These are phyloP conservation scores for Apostichopus parvimensis DNA, from an alignment of 35 echinoderm and acorn worm species.

Conservation along the genomic window DNA sequence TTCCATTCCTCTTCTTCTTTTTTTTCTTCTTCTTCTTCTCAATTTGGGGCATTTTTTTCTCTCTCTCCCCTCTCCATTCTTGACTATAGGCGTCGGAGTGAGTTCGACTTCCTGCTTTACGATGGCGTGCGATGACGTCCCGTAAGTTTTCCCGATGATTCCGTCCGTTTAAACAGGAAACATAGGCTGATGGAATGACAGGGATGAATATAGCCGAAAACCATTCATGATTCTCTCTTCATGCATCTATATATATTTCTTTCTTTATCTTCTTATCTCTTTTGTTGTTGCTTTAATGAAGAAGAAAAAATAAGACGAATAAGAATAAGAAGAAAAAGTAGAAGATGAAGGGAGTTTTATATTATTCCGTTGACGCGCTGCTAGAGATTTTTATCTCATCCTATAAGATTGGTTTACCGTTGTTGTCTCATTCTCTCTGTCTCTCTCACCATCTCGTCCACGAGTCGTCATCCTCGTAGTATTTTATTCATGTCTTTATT, in stretches of 20 bases:
- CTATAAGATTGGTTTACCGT: neutral
- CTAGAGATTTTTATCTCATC: neutral
- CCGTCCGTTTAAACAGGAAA: slow-evolving; percentile 21
- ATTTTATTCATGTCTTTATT: neutral
- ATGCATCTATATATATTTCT: neutral
- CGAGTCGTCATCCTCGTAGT: neutral
- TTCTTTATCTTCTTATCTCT: neutral
- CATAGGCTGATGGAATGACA: neutral
- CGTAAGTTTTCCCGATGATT: slow-evolving; percentile 1
- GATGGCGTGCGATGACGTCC: neutral
- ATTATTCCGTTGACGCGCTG: neutral
- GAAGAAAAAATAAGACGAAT: too few relatives aligned
- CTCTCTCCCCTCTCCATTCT: too few relatives aligned
- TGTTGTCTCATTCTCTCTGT: neutral
- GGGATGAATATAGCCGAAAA: slow-evolving; percentile 10
- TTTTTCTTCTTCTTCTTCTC: neutral
- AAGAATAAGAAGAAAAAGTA: neutral
- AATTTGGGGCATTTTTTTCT: too few relatives aligned
- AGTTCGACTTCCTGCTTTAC: slow-evolving; percentile 9
- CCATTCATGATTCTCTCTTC: neutral
- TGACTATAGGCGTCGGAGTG: slow-evolving; percentile 5
- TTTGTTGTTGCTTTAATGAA: neutral
- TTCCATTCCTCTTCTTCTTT: neutral
- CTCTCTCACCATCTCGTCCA: neutral
- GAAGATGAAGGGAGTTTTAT: neutral